Conservation (phyloP, 2,113 vertebrate genomes). For the Embiotoca jacksoni region DNA sequence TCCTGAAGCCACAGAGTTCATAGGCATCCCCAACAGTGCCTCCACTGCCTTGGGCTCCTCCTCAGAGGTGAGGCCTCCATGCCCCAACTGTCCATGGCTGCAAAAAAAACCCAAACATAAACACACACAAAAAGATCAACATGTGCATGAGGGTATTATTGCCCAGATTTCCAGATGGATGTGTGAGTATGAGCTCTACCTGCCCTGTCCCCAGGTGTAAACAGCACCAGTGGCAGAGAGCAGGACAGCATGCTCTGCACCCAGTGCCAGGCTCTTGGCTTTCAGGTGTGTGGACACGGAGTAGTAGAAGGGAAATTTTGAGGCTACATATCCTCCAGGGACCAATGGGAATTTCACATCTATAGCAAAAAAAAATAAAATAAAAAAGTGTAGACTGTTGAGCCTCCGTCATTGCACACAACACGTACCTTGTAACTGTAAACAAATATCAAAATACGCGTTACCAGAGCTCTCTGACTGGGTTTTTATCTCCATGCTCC, state of each 20-base stretch:
- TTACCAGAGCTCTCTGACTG: conserved; percentile 62
- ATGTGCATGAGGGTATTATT: background rate
- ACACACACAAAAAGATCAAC: background rate
- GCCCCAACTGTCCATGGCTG: conserved; percentile 96
- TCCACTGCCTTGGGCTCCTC: conserved; percentile 88
- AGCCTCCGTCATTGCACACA: background rate
- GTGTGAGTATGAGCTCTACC: conserved; percentile 75
- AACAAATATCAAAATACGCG: background rate
- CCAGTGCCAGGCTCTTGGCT: conserved; percentile 84
- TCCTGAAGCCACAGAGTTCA: conserved; percentile 87
- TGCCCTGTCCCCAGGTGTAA: conserved; percentile 91
- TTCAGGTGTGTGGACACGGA: conserved; percentile 78
- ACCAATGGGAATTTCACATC: conserved; percentile 86
- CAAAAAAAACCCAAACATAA: conserved; percentile 13
- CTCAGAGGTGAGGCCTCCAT: conserved; percentile 86
- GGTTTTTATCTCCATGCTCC: conserved; percentile 67
- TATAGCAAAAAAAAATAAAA: conserved; percentile 9
- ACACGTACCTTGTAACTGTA: background rate
- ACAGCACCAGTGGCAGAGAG: conserved; percentile 82
- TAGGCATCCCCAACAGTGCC: conserved; percentile 87
- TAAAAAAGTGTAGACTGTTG: background rate
- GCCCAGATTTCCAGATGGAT: background rate
- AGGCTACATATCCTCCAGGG: conserved; percentile 84
- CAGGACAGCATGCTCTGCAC: conserved; percentile 87
- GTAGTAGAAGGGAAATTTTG: conserved; percentile 83